These are phyloP conservation scores for Pachycephus smyrnensis DNA, from an alignment of 2,888 invertebrate genomes.

Conservation along the genomic window DNA sequence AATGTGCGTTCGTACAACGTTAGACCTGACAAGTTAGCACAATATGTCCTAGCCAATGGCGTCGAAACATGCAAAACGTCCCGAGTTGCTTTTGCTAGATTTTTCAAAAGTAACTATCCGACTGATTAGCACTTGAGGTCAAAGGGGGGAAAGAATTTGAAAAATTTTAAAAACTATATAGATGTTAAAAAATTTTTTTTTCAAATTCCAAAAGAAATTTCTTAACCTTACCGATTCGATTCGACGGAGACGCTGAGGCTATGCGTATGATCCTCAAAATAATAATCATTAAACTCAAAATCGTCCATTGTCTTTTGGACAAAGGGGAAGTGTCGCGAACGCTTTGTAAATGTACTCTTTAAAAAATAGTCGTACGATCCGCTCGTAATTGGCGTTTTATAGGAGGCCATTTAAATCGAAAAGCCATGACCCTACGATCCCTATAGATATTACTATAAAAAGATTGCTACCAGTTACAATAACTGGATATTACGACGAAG, in stretches of 20 bases:
- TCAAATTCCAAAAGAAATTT: not conserved
- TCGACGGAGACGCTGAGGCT: not conserved
- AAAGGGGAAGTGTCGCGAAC: not conserved
- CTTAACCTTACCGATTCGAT: slow-evolving; percentile 7
- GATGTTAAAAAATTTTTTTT: not conserved
- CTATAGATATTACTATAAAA: not conserved
- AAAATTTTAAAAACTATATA: too few relatives aligned
- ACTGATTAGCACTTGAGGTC: too few relatives aligned
- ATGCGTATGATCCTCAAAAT: slow-evolving; percentile 9
- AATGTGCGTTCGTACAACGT: not conserved
- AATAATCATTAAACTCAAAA: slow-evolving; percentile 15
- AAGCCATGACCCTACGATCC: slow-evolving; percentile 5
- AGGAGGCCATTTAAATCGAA: not conserved
- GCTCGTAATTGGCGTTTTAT: not conserved
- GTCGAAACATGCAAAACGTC: not conserved
- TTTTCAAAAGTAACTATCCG: not conserved
- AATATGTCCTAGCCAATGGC: not conserved
- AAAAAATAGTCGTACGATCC: not conserved
- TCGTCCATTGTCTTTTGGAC: slow-evolving; percentile 8
- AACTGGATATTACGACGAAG: not conserved
- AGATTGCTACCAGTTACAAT: not conserved
- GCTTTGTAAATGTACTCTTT: not conserved
- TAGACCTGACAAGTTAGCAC: not conserved
- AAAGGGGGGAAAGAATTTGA: too few relatives aligned
- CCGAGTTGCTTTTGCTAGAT: not conserved